These are phyloP conservation scores for Ifrita kowaldi DNA, from an alignment of 2,113 vertebrate genomes.

Conservation along the genomic window DNA sequence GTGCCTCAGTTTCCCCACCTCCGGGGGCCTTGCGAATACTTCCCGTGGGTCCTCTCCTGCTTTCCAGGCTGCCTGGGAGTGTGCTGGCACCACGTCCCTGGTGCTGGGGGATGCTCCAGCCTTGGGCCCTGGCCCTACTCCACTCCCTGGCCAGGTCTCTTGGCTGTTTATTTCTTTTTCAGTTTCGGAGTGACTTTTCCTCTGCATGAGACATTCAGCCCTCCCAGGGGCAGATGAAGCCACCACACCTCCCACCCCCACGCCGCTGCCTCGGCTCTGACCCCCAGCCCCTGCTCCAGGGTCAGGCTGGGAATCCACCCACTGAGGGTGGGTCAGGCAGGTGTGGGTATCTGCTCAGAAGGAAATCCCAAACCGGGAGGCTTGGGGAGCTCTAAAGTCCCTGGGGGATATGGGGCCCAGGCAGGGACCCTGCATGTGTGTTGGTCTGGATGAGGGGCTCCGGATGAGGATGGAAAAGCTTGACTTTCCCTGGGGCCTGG, in stretches of 20 bases:
- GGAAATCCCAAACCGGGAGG: not conserved
- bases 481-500: not conserved
- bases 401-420: accelerated
- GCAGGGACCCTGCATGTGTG: not conserved
- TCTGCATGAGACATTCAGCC: not conserved
- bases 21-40: not conserved
- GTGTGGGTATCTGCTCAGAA: not conserved
- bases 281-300: not conserved
- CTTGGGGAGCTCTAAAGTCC: not conserved
- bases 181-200: not conserved
- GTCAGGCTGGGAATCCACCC: not conserved
- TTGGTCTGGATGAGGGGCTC: not conserved
- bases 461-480: not conserved
- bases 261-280: accelerated
- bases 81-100: not conserved
- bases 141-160: accelerated
- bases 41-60: accelerated
- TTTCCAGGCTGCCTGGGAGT: not conserved
- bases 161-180: not conserved
- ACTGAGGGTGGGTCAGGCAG: not conserved
- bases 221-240: not conserved
- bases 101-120: not conserved
- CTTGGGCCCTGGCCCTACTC: accelerated
- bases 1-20: not conserved
- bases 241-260: not conserved